phyloP scores from a whole-genome alignment of 2,888 invertebrate species.

The Phorcus lineatus region DNA sequence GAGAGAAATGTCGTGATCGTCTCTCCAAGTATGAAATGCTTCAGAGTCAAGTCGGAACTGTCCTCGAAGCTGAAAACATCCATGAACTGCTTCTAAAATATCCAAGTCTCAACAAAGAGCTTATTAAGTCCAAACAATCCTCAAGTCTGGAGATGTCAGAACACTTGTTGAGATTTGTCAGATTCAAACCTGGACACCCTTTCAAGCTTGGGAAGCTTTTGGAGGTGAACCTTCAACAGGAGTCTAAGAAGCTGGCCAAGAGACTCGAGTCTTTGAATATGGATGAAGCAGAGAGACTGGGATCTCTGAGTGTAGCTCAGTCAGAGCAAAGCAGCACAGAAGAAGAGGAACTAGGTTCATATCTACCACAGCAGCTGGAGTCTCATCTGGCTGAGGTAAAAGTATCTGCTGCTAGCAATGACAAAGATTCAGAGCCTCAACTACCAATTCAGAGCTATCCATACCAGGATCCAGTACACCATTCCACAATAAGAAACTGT shows the following conservation, averaged over 20 bases:
- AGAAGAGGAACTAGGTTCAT: too few species aligned
- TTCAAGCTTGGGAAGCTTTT: slow-evolving; percentile 19
- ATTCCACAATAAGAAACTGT: slow-evolving; percentile 34
- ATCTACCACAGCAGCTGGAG: too few species aligned
- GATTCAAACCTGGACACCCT: slow-evolving; percentile 21
- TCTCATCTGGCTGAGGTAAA: neutral
- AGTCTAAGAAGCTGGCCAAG: neutral
- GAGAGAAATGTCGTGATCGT: slow-evolving; percentile 32
- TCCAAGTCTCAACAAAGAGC: slow-evolving; percentile 30
- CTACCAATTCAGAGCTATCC: neutral
- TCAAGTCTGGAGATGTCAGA: neutral
- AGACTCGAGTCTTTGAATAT: too few species aligned
- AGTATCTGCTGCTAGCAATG: neutral
- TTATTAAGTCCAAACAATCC: neutral
- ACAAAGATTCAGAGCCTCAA: neutral
- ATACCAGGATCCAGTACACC: slow-evolving; percentile 18
- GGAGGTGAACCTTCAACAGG: neutral
- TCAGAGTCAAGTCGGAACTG: slow-evolving; percentile 30
- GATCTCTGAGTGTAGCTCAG: too few species aligned
- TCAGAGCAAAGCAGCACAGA: too few species aligned
- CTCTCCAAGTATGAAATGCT: slow-evolving; percentile 34
- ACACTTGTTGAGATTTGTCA: slow-evolving; percentile 13
- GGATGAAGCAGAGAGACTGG: too few species aligned
- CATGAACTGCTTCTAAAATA: slow-evolving; percentile 21
- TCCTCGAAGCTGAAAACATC: slow-evolving; percentile 29